These are phyloP conservation scores for Sylvia borin DNA, from an alignment of 2,797 vertebrate genomes.

Conservation along the genomic window DNA sequence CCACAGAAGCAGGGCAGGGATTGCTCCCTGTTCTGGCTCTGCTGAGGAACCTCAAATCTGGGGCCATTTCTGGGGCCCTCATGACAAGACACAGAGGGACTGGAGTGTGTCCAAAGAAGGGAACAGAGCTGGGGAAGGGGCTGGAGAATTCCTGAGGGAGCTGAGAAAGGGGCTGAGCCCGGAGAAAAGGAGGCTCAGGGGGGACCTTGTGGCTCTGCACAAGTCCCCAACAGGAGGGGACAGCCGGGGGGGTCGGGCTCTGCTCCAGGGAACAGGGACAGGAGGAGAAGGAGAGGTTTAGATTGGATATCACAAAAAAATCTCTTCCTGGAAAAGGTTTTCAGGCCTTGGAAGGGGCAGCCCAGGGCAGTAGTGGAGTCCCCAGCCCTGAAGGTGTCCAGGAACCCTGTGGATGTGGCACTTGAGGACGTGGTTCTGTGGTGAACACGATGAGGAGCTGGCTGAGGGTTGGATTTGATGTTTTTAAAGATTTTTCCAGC, in stretches of 20 bases:
- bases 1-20: not conserved
- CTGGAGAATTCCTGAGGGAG: not conserved
- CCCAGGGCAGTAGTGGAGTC: not conserved
- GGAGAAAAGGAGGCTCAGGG: not conserved
- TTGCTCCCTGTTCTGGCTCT: not conserved
- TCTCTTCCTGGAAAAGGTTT: too few relatives aligned
- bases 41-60: not conserved
- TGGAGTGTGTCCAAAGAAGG: not conserved
- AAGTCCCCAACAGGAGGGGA: not conserved
- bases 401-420: not conserved
- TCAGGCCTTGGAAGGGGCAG: not conserved
- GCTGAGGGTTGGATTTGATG: not conserved
- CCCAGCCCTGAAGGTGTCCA: not conserved
- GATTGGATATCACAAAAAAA: accelerated
- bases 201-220: not conserved
- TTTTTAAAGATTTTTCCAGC: not conserved
- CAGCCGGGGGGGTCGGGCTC: not conserved
- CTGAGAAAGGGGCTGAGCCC: not conserved
- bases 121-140: not conserved
- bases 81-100: not conserved
- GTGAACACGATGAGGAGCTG: not conserved
- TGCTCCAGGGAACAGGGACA: not conserved
- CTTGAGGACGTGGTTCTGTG: accelerated
- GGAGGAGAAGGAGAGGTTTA: not conserved
- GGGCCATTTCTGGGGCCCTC: not conserved